phyloP scores from a whole-genome alignment of 2,113 vertebrate genomes.

The Aramus guarauna region DNA sequence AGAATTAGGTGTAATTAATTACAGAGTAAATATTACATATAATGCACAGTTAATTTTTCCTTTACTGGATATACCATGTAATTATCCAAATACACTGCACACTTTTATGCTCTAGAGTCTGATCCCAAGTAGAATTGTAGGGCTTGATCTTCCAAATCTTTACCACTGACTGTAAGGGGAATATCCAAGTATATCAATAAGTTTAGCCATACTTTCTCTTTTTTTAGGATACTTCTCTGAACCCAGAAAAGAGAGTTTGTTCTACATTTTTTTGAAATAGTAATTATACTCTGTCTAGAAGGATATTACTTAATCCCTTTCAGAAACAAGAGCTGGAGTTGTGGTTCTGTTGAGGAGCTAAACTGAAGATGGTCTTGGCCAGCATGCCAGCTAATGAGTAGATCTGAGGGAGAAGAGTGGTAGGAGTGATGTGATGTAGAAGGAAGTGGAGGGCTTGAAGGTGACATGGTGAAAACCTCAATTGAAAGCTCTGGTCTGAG shows the following conservation, averaged over 20 bases:
- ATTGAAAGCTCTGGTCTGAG: neutral
- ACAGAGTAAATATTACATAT: neutral
- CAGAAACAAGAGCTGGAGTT: neutral
- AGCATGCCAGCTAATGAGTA: neutral
- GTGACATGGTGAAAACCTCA: neutral
- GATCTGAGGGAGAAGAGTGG: neutral
- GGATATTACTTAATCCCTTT: neutral
- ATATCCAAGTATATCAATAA: neutral
- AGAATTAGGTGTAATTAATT: neutral
- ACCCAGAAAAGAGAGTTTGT: neutral
- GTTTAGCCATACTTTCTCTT: neutral
- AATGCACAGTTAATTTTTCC: neutral
- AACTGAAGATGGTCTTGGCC: neutral
- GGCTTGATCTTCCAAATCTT: neutral
- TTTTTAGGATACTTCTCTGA: neutral
- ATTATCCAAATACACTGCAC: neutral
- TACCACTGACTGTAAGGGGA: neutral
- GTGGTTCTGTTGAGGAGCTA: neutral
- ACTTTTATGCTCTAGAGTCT: neutral
- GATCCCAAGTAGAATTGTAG: neutral
- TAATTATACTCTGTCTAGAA: neutral
- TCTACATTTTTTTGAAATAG: neutral
- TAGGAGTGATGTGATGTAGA: neutral
- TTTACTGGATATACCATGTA: neutral
- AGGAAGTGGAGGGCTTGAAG: neutral